Base-by-base conservation (phyloP, 2,113 vertebrate genomes). In the Phycodurus eques region DNA sequence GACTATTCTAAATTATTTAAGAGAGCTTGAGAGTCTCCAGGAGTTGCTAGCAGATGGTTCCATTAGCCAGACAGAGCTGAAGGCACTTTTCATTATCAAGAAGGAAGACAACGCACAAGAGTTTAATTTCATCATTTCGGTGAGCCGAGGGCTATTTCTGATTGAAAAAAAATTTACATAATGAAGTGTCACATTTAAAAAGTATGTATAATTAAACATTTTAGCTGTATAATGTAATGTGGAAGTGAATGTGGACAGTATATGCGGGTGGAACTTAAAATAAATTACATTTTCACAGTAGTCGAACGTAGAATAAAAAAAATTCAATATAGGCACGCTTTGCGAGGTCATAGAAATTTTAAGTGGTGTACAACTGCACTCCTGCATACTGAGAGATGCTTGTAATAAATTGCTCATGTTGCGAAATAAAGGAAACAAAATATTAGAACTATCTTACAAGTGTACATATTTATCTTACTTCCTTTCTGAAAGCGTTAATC, bases 41-140 rank as follows among this genome's bases (percentile, higher is more conserved):
- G 57, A 78, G 70, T 60, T 80, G 65, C 80, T 56, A 74, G 73
- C 79, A 87, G 84, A 84, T 75, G 81, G 80, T 63, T 85, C 76
- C 75, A 76, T 80, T 78, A 82, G 71, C 69, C 64, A 74, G 53
- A 77, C 68, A 81, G 70, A 74, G 35, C 59, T 72, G 74, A 51
- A 74, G 68, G 84, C 76, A 77, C 22, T 75, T 85, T 84, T 85
- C 75, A 84, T 81, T 83, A 80, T 81, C 46, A 68, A 77, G 70
- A 72, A 62, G 47, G 69, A 88, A 71, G 73, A 81, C 60, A 53
- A 68, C 73, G 67, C 71, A 68, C 49, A 77, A 62, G 54, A 73
- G 68, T 62, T 59, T 53, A 51, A 73, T 72, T 64, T 43, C 69
- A 39, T 71, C 46, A 57, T 47, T 64, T 69, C 54, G 62, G 33